Evolutionary conservation across 1,140 invertebrate species (phyloP), one percentile per base, ranked within the genome.

Genomic region (Propsilocerus akamusi): DNA sequence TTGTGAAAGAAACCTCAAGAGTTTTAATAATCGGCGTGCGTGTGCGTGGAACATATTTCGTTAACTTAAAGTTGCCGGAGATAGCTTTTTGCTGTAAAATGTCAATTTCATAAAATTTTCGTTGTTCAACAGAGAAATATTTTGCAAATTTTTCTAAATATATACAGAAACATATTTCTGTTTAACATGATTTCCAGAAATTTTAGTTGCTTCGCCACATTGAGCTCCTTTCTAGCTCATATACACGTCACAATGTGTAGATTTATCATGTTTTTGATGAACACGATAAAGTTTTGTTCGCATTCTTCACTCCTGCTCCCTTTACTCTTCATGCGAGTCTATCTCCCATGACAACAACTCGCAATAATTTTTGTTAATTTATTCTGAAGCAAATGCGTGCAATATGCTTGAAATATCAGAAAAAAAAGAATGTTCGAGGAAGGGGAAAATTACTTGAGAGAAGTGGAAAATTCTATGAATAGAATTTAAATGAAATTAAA

Each of bases 291-390:
- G 12, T 41, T 41, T 41, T 20, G 14, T 30, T 10, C 14, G 28
- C 28, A 12, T 30, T n/a, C 11, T 12, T n/a, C 28, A 30, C 28
- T 30, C 28, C 28, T 30, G 14, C 28, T 8, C 2, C 11, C 28
- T 12, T 2, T n/a, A 30, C 28, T 12, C 14, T 12, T 30, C 11
- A 10, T 12, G 11, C 14, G 28, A 12, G 14, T 12, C 14, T n/a
- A 30, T 30, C 28, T 12, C 14, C 28, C 14, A 30, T n/a, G 14
- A 12, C 11, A 30, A 30, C 14, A 30, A 30, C 14, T 10, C 28
- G 28, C 28, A n/a, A 30, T 30, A 30, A 30, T 30, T 41, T n/a
- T 17, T 41, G 34, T 41, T 41, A 41, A 41, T 41, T 41, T 41
- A 41, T 41, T 41, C 34, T 7, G n/a, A 30, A 8, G n/a, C 28